Conservation (phyloP, 2,113 vertebrate species). For the Lontra canadensis region DNA sequence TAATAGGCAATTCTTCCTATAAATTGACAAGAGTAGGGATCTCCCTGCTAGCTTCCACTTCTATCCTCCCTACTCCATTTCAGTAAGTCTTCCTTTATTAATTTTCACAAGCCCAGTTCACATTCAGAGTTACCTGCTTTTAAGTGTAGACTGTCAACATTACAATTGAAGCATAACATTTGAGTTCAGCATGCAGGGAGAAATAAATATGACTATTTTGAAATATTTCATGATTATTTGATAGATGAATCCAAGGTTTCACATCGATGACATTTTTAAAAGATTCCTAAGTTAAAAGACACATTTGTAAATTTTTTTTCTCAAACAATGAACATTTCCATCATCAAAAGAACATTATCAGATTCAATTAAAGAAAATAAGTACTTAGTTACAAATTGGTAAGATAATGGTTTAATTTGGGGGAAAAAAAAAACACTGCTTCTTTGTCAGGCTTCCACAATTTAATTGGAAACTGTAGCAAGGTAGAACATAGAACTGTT, state of each 20-base stretch:
- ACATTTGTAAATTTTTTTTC: neutral
- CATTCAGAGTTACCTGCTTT: neutral
- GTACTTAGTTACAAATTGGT: neutral
- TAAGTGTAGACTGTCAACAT: neutral
- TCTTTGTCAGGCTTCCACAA: neutral
- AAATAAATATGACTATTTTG: neutral
- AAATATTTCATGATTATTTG: constrained; percentile 9
- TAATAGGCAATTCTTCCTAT: neutral
- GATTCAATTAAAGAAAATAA: constrained; percentile 7
- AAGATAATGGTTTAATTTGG: neutral
- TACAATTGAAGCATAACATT: neutral
- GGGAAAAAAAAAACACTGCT: neutral
- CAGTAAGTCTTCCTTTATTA: neutral
- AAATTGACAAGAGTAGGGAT: neutral
- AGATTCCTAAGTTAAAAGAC: neutral
- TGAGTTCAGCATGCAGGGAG: neutral
- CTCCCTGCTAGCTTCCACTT: neutral
- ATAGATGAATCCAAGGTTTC: neutral
- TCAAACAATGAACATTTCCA: neutral
- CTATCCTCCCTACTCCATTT: neutral
- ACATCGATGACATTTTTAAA: neutral
- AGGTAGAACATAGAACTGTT: neutral
- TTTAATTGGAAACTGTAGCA: neutral
- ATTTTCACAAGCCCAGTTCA: neutral
- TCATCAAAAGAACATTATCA: neutral